Evolutionary conservation across 2,113 vertebrate species (phyloP).

Genomic region (Carettochelys insculpta): DNA sequence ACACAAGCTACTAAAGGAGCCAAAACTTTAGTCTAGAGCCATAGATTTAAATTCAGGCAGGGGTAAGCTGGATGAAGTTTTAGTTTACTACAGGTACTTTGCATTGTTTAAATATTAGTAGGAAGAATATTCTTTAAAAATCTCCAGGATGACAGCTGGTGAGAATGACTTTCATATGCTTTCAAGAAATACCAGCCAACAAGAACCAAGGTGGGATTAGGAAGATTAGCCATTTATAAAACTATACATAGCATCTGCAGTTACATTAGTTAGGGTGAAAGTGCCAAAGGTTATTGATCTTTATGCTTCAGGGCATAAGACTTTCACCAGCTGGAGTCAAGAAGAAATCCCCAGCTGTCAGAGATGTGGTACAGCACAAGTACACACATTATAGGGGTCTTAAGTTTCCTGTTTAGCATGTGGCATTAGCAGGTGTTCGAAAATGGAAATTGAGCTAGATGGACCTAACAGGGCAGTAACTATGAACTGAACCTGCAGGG

Average conservation of each 20-base stretch:
- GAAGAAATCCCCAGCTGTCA: not conserved
- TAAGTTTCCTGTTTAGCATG: not conserved
- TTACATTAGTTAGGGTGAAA: not conserved
- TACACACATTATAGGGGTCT: not conserved
- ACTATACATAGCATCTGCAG: not conserved
- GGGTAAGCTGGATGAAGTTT: rapidly evolving
- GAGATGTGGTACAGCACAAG: not conserved
- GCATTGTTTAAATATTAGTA: not conserved
- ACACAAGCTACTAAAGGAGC: not conserved
- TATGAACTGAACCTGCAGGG: not conserved
- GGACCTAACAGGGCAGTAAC: not conserved
- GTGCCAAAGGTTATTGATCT: not conserved
- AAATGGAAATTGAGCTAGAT: not conserved
- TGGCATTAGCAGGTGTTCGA: not conserved
- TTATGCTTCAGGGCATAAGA: not conserved
- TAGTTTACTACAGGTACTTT: not conserved
- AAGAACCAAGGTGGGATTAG: not conserved
- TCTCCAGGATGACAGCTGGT: not conserved
- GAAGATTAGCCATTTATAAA: not conserved
- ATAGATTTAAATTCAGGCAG: not conserved
- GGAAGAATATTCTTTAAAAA: not conserved
- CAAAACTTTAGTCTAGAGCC: not conserved
- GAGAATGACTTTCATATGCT: not conserved
- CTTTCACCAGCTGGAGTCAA: not conserved
- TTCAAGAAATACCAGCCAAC: not conserved